Conservation (phyloP, 2,888 invertebrate genomes). For the Trichacis sp. region DNA sequence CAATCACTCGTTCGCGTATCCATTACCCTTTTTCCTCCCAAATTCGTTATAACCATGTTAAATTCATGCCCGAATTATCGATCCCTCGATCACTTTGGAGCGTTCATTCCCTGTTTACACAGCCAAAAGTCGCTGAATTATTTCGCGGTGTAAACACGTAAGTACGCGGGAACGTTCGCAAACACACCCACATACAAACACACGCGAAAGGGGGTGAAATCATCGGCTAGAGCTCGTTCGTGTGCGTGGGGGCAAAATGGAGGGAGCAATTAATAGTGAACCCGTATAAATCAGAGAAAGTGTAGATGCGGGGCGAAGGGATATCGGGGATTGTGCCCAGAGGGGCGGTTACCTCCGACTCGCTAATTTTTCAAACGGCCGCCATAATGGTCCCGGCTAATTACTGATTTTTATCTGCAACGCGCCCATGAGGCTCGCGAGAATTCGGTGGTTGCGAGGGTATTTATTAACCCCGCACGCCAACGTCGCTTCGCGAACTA, state of each 20-base stretch:
- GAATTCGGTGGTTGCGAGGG: conserved; percentile 38
- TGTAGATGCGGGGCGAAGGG: conserved; percentile 55
- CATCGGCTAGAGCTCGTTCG: too few species aligned
- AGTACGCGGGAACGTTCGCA: conserved; percentile 49
- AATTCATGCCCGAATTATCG: conserved; percentile 17
- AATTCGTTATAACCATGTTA: too few species aligned
- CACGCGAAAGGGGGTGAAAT: conserved; percentile 4
- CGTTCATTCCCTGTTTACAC: conserved; percentile 21
- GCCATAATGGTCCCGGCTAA: conserved; percentile 68
- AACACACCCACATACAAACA: conserved; percentile 34
- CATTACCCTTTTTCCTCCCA: too few species aligned
- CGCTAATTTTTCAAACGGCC: conserved; percentile 68
- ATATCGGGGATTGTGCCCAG: conserved; percentile 53
- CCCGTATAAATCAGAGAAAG: conserved; percentile 68
- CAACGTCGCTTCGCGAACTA: too few species aligned
- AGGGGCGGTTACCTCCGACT: conserved; percentile 66
- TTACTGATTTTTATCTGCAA: conserved; percentile 68
- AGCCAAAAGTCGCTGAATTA: conserved; percentile 46
- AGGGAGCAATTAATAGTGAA: conserved; percentile 67
- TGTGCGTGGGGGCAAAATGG: conserved; percentile 24
- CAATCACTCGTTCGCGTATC: too few species aligned
- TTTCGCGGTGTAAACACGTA: conserved; percentile 56
- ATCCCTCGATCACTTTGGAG: conserved; percentile 19
- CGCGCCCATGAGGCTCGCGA: conserved; percentile 49
- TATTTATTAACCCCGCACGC: conserved; percentile 46